Conservation (phyloP, 2,113 vertebrate species). For the Pelecanus crispus region DNA sequence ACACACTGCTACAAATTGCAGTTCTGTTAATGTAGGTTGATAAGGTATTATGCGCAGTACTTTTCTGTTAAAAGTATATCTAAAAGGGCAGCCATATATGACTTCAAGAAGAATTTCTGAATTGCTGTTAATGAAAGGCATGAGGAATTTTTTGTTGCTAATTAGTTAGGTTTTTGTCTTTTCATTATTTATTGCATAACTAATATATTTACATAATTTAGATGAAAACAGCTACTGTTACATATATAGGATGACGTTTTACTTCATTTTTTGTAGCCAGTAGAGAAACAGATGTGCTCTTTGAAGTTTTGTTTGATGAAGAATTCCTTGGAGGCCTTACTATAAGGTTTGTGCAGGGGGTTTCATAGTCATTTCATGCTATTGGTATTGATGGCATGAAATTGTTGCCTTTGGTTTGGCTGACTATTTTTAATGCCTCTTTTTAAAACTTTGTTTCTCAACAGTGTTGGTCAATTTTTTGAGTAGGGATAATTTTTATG, state of each 20-base stretch:
- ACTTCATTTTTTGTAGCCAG: constrained; percentile 75
- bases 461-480: background rate
- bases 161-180: background rate
- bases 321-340: constrained; percentile 93
- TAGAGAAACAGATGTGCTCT: constrained; percentile 93
- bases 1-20: background rate
- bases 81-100: background rate
- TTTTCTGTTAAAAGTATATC: background rate
- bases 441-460: background rate
- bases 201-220: background rate
- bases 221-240: background rate
- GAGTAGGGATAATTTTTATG: background rate
- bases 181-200: background rate
- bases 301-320: constrained; percentile 96
- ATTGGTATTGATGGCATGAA: background rate
- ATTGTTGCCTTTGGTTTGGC: background rate
- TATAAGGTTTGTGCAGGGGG: constrained; percentile 80
- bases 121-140: background rate
- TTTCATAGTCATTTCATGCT: background rate
- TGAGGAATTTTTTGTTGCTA: background rate
- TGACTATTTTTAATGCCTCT: background rate
- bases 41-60: background rate
- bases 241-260: background rate
- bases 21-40: background rate
- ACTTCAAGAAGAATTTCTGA: background rate